phyloP scores from a whole-genome alignment of 2,113 vertebrate genomes.

The Epinephelus cyanopodus region DNA sequence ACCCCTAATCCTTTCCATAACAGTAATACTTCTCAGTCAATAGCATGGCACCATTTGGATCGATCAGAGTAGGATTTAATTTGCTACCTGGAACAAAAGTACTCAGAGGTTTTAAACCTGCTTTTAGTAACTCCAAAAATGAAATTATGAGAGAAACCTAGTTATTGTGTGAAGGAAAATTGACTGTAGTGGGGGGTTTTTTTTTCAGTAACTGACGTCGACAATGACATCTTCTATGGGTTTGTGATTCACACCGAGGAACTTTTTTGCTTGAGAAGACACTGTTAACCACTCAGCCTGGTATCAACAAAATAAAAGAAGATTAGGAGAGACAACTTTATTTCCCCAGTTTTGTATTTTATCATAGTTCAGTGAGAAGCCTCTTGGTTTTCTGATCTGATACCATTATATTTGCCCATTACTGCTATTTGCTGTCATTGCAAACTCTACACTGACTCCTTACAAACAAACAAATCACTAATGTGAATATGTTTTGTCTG shows the following conservation, averaged over 20 bases:
- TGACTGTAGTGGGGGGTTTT: neutral
- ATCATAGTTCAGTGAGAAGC: neutral
- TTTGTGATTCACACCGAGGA: conserved; percentile 5
- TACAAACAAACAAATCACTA: neutral
- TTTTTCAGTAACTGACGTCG: neutral
- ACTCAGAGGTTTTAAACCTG: neutral
- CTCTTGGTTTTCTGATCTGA: neutral
- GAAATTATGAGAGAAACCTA: neutral
- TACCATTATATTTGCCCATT: neutral
- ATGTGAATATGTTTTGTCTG: neutral
- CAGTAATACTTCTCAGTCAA: conserved; percentile 23
- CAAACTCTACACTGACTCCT: neutral
- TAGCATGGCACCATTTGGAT: neutral
- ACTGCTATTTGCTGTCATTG: neutral
- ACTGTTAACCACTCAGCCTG: neutral
- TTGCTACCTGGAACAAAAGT: conserved; percentile 12
- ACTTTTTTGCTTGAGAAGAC: neutral
- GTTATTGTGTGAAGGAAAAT: neutral
- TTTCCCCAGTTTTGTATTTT: neutral
- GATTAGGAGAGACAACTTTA: neutral
- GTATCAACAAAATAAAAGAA: neutral
- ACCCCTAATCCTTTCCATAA: conserved; percentile 41
- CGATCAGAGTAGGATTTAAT: neutral
- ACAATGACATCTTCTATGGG: neutral
- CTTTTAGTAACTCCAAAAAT: neutral